Evolutionary conservation across 2,113 vertebrate species (phyloP).

Genomic region (Percopsis transmontana): DNA sequence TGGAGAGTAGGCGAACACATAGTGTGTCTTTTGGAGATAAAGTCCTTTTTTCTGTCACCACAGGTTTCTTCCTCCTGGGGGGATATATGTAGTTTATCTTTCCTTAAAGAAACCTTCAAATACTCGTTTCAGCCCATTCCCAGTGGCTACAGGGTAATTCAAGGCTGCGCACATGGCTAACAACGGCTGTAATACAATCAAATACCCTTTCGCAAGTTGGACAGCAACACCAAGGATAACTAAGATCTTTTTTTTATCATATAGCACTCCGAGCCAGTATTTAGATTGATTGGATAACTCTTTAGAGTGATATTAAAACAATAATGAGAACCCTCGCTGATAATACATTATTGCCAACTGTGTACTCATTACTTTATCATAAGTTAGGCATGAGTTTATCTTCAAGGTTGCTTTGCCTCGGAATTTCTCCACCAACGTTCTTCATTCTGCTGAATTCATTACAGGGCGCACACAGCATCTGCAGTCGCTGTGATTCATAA

Average conservation of each 20-base stretch:
- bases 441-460: constrained; percentile 54
- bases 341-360: constrained; percentile 50
- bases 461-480: constrained; percentile 29
- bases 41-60: constrained; percentile 70
- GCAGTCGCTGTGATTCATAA: constrained; percentile 35
- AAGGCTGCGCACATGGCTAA: constrained; percentile 16
- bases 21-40: constrained; percentile 72
- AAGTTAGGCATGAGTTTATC: constrained; percentile 50
- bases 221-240: constrained; percentile 50
- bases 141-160: constrained; percentile 38
- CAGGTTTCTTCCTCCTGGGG: constrained; percentile 59
- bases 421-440: constrained; percentile 30
- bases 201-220: constrained; percentile 27
- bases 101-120: constrained; percentile 56
- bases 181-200: constrained; percentile 32
- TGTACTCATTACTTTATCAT: constrained; percentile 54
- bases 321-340: constrained; percentile 24
- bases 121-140: constrained; percentile 56
- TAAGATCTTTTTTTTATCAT: constrained; percentile 36
- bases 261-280: constrained; percentile 17
- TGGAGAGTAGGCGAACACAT: constrained; percentile 59
- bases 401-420: constrained; percentile 48
- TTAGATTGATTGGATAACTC: constrained; percentile 51
- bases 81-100: constrained; percentile 68
- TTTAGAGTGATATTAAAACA: constrained; percentile 47